These are phyloP conservation scores for Phainopepla nitens DNA, from an alignment of 2,113 vertebrate species.

Conservation along the genomic window DNA sequence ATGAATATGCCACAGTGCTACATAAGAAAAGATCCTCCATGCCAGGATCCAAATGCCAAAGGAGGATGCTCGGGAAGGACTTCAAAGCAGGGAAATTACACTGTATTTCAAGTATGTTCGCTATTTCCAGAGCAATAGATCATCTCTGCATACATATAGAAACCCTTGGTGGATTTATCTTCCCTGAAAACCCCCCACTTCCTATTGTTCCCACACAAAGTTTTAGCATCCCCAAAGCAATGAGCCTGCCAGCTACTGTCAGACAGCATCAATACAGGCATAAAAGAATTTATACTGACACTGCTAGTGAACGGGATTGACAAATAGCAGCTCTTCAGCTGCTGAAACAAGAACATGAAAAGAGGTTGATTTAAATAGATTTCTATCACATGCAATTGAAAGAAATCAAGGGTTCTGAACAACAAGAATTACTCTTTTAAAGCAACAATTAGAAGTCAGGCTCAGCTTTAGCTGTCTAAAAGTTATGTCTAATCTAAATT, in stretches of 20 bases:
- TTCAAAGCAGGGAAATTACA: neutral
- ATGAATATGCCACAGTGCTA: neutral
- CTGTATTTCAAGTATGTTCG: neutral
- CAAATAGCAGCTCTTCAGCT: constrained; percentile 35
- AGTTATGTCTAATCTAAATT: neutral
- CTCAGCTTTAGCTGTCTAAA: neutral
- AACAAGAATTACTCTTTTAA: neutral
- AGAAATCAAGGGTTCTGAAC: neutral
- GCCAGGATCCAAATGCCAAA: neutral
- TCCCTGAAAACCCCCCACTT: neutral
- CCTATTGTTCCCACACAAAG: neutral
- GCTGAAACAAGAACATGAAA: neutral
- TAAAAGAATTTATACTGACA: neutral
- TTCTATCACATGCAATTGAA: neutral
- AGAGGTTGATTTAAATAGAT: constrained; percentile 35
- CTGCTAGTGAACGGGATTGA: neutral
- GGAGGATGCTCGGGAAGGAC: neutral
- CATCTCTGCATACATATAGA: rapidly evolving
- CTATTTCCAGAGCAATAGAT: neutral
- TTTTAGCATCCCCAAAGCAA: neutral
- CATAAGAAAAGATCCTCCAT: neutral
- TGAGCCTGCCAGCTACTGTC: neutral
- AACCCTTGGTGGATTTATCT: neutral
- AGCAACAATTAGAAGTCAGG: neutral
- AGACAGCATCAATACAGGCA: neutral